Base-by-base conservation (phyloP, 1,140 invertebrate genomes). In the Sesamia nonagrioides region DNA sequence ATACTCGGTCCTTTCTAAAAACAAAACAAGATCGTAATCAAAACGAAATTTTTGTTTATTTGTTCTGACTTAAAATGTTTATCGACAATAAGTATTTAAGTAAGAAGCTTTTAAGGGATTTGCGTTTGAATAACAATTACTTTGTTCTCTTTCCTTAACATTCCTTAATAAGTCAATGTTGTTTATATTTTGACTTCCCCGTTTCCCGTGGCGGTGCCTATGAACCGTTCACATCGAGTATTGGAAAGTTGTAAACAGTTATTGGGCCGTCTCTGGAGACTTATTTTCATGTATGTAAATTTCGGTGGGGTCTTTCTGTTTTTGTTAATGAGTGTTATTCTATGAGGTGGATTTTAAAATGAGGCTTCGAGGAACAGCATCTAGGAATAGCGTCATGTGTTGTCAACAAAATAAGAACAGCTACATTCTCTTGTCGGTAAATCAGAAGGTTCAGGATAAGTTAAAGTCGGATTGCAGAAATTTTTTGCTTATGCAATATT, bases 21-120 rank as follows among this genome's bases (percentile, higher is more conserved):
- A 63, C 63, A 69, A 69, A 69, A 66, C 9, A 17, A 37, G 48
- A 73, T 42, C 18, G 50, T 54, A 86, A 84, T 88, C 73, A 88
- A 84, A 80, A 83, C 81, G 72, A 69, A 48, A 73, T 52, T 73
- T 84, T 86, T 83, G 81, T 83, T 88, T 86, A 86, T 88, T 88
- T 88, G 78, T 78, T 78, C 74, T 79, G 56, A 71, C 58, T 81
- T 82, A 79, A 74, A 75, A 79, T 84, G 84, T 88, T 85, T 84
- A 83, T 84, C 81, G 80, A 77, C 80, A 84, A 82, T 82, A 84
- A 79, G 84, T 85, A 86, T 82, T 81, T 81, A 84, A 87, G 82
- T 81, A 78, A 78, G 81, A 86, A 85, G 86, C 86, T 85, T 88
- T 88, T 81, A 86, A 81, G 35, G 66, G 73, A 81, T 82, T 82